Evolutionary conservation across 2,113 vertebrate species (phyloP), one percentile per base, ranked within the genome.

Genomic region (Xiphophorus couchianus): DNA sequence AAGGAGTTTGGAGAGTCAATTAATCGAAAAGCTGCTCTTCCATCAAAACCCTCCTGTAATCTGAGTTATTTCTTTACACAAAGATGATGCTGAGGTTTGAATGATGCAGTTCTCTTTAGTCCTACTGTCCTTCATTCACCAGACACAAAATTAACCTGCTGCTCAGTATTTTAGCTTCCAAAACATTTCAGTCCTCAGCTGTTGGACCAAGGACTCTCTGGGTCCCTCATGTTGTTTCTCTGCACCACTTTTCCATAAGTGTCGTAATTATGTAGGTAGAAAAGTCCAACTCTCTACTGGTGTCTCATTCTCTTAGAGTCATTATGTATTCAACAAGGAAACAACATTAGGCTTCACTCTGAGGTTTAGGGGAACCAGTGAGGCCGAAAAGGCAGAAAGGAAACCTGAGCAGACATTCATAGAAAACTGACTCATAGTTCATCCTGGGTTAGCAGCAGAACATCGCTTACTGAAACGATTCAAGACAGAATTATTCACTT

Each of bases 31-130:
- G 58, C 35, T 66, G 63, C 54, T 64, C 29, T 22, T 71, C 11
- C 73, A 30, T 71, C 58, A 29, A 62, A 66, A 37, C 31, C 19
- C 51, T 1, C 19, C 17, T 29, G 61, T 78, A 25, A 66, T 65
- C 58, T 70, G 15, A 58, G 17, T 3, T 19, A 5, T 48, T 48
- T 48, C 31, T 44, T 64, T 58, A n/a, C 9, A 58, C 19, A 25
- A 25, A 54, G 19, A 54, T 25, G 25, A n/a, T n/a, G 22, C 25
- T 25, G 25, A 58, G 51, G 22, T 58, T 25, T 58, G 25, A 58
- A 58, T 58, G 25, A 58, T n/a, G 51, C 51, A 58, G 51, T n/a
- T 58, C 5, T 1, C 9, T 58, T n/a, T 7, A 48, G 5, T 48
- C 44, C 44, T 5, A 48, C 17, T 48, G 17, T 48, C 17, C 17